Percentiles rank a stretch among this genome's conserved stretches.
phyloP scores from a whole-genome alignment of 2,113 vertebrate species.

The Alectura lathami region DNA sequence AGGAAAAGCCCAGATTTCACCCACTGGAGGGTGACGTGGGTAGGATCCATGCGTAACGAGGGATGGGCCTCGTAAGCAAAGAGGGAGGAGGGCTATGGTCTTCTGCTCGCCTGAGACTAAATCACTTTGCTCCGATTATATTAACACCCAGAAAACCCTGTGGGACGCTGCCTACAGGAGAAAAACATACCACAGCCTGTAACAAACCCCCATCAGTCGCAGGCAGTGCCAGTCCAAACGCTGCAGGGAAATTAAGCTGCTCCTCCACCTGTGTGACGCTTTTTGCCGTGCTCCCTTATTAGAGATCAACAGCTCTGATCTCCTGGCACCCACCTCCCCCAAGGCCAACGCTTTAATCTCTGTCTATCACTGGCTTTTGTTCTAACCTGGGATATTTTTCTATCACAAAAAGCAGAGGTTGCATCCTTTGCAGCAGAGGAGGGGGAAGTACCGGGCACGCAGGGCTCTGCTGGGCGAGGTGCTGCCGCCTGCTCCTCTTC shows the following conservation, averaged over 20 bases:
- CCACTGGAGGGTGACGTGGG: accelerated
- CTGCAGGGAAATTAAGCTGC: conserved; percentile 9
- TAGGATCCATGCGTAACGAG: neutral
- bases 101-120: neutral
- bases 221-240: neutral
- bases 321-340: neutral
- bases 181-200: neutral
- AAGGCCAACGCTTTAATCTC: neutral
- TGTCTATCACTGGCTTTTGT: neutral
- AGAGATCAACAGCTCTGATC: neutral
- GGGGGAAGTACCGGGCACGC: no score
- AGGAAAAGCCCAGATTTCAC: neutral
- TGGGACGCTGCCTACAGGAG: neutral
- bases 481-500: neutral
- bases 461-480: neutral
- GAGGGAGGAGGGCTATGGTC: neutral
- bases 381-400: neutral
- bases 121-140: neutral
- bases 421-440: no score
- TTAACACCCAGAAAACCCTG: neutral
- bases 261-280: neutral
- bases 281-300: neutral
- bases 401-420: neutral
- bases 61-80: neutral
- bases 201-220: neutral